Conservation (phyloP, 2,888 invertebrate species). For the Xestia sexstrigata region DNA sequence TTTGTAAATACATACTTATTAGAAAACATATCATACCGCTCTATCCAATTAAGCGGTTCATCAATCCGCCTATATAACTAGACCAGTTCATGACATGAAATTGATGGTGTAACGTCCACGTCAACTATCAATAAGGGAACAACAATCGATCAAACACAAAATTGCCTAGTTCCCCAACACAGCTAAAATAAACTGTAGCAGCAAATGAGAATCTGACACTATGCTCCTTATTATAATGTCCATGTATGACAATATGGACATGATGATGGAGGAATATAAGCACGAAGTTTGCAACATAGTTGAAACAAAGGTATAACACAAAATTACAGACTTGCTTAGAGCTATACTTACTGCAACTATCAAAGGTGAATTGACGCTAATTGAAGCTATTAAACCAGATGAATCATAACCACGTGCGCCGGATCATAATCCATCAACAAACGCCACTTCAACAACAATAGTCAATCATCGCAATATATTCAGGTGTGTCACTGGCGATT, state of each 20-base stretch:
- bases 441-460: conserved; percentile 53
- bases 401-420: conserved; percentile 50
- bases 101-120: background rate
- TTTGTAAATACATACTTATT: no score
- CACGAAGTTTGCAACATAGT: background rate
- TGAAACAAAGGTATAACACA: background rate
- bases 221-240: background rate
- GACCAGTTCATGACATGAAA: conserved; percentile 22
- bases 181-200: conserved; percentile 1
- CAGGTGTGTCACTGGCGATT: conserved; percentile 58
- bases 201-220: background rate
- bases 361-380: conserved; percentile 23
- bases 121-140: conserved; percentile 7
- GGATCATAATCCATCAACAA: conserved; percentile 25
- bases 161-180: background rate
- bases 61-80: background rate
- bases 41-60: background rate
- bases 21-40: background rate
- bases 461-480: conserved; percentile 57
- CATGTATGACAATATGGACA: background rate
- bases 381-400: conserved; percentile 36
- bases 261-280: background rate
- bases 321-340: conserved; percentile 20
- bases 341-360: conserved; percentile 9
- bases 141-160: conserved; percentile 7